Base-by-base conservation (phyloP, 2,888 invertebrate species). In the Matsumyia berberina region DNA sequence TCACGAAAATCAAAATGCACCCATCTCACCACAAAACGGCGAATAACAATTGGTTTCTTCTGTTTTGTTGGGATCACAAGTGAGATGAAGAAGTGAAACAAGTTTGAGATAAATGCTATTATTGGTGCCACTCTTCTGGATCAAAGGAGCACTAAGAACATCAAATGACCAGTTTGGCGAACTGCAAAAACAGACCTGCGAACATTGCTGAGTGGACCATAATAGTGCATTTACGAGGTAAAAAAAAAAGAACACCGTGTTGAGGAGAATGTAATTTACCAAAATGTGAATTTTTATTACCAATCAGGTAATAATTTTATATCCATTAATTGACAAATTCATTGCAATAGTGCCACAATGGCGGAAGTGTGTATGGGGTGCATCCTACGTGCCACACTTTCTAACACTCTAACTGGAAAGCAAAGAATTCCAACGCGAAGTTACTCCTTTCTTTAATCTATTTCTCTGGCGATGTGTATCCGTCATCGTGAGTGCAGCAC, bases 401-500 rank as follows among this genome's bases (percentile, higher is more conserved):
- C 24, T 4, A 24, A 69, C 67, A 29, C 39, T 76, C 49, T 67
- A 76, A 67, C 49, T 35, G 58, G 66, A 49, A 76, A 67, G 44
- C 55, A 11, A 19, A 7, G 4, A 37, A 49, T 24, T 24, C 4
- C 24, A 24, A 24, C 24, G 4, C 4, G 2, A 24, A 24, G 24
- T 24, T 11, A 44, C 8, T 19, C 6, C 8, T n/a, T 57, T 46
- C n/a, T 24, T 51, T 51, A 69, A 77, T 77, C 51, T 58, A 77
- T 58, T 77, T 69, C 58, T 33, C 67, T 69, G 51, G 37, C 49
- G 78, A 72, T 79, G 64, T 62, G 39, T 51, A 69, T 76, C 70
- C 74, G 69, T 85, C 80, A 80, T 58, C 55, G 33, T 5, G 64
- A 55, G 78, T 73, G 46, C 49, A 46, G 12, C 12, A 24, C 2